Conservation (phyloP, 2,888 invertebrate species). For the Neoitamus cyanurus region DNA sequence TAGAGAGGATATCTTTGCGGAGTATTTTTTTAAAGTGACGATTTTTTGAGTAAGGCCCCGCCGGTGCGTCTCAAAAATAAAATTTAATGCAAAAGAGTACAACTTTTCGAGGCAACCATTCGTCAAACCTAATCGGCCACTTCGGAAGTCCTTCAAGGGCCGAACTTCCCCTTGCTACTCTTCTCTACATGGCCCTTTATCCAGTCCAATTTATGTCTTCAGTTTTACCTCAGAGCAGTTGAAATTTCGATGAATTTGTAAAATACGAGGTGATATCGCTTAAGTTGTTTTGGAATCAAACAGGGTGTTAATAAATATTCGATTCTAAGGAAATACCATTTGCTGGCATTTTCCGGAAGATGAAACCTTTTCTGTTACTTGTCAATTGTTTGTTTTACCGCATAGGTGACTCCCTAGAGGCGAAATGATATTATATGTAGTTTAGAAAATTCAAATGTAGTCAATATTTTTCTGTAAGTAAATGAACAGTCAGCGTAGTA, state of each 20-base stretch:
- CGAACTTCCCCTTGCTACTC: conserved; percentile 1
- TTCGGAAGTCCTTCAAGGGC: not conserved
- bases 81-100: not conserved
- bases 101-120: conserved; percentile 19
- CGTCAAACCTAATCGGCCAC: not conserved
- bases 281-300: conserved; percentile 29
- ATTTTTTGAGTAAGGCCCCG: not conserved
- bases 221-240: not conserved
- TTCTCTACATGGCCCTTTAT: conserved; percentile 11
- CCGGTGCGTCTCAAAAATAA: not conserved
- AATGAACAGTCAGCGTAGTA: no score
- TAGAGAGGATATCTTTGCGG: conserved; percentile 21
- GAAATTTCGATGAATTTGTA: not conserved
- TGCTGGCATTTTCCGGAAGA: not conserved
- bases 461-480: no score
- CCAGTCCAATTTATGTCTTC: not conserved
- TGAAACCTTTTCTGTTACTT: not conserved
- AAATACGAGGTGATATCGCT: not conserved
- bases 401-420: not conserved
- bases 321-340: not conserved
- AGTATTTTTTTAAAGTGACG: not conserved
- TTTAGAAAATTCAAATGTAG: no score
- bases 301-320: conserved; percentile 34
- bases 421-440: not conserved
- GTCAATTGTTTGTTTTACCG: not conserved